phyloP scores from a whole-genome alignment of 1,140 invertebrate species.

The Oryctes rhinoceros region DNA sequence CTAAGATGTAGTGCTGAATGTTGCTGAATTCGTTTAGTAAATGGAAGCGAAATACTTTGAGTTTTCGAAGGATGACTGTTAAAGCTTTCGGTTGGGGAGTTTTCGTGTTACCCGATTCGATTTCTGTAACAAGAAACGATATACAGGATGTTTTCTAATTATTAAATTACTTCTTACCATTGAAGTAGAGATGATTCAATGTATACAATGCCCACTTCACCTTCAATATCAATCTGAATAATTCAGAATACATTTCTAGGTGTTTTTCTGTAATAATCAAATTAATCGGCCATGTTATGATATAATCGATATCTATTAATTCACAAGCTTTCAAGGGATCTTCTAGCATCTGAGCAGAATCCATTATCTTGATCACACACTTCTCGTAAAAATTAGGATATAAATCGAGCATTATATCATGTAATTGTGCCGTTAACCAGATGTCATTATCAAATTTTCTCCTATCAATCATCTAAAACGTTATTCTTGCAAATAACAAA shows the following conservation, averaged over 20 bases:
- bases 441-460: conserved; percentile 52
- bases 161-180: conserved; percentile 55
- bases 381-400: conserved; percentile 55
- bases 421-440: conserved; percentile 55
- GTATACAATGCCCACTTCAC: conserved; percentile 71
- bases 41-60: conserved; percentile 69
- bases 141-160: not conserved
- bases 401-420: conserved; percentile 54
- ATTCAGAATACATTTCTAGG: conserved; percentile 67
- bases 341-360: conserved; percentile 44
- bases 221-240: conserved; percentile 71
- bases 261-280: conserved; percentile 65
- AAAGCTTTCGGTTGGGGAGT: not conserved
- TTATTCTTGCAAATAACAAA: not conserved
- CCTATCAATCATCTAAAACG: not conserved
- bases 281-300: conserved; percentile 66
- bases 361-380: conserved; percentile 51
- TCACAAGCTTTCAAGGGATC: conserved; percentile 63
- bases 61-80: conserved; percentile 57
- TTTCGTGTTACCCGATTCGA: not conserved
- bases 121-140: not conserved
- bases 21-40: conserved; percentile 70
- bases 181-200: conserved; percentile 67
- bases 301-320: conserved; percentile 64
- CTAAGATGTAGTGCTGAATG: conserved; percentile 72